Percentiles rank a stretch among this genome's conserved stretches.
Evolutionary conservation across 2,113 vertebrate genomes (phyloP).

Genomic region (Cisticola juncidis): DNA sequence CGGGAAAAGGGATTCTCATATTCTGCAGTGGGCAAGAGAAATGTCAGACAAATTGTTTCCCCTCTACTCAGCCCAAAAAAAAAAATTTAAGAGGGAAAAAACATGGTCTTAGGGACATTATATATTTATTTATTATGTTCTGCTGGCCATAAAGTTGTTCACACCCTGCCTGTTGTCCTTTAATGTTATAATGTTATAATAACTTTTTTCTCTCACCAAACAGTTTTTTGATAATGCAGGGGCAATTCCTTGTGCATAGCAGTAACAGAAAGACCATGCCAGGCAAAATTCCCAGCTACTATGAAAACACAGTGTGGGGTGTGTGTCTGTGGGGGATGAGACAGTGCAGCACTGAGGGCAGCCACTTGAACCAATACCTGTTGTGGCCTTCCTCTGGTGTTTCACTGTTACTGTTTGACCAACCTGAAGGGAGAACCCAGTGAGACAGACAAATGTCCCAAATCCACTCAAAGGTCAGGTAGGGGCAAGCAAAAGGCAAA

Average conservation of each 20-base stretch:
- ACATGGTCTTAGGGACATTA: not conserved
- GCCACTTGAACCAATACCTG: not conserved
- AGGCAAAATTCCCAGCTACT: not conserved
- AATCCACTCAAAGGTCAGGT: not conserved
- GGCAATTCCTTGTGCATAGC: not conserved
- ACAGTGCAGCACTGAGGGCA: not conserved
- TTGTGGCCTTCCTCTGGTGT: not conserved
- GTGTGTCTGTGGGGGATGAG: not conserved
- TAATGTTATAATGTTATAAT: not conserved
- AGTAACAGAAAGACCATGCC: not conserved
- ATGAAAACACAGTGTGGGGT: not conserved
- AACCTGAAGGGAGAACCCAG: not conserved
- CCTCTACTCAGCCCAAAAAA: not conserved
- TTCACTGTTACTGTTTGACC: not conserved
- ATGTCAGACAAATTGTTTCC: not conserved
- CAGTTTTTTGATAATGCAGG: not conserved
- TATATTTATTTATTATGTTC: rapidly evolving
- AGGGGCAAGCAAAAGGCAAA: not conserved
- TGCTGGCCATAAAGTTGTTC: not conserved
- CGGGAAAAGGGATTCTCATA: slow-evolving; percentile 79
- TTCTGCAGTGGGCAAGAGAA: slow-evolving; percentile 66
- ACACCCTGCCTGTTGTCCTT: not conserved
- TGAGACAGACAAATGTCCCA: not conserved
- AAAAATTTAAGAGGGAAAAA: not conserved
- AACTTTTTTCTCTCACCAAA: not conserved